Evolutionary conservation across 2,797 vertebrate species (phyloP).

Genomic region (Chelon labrosus): DNA sequence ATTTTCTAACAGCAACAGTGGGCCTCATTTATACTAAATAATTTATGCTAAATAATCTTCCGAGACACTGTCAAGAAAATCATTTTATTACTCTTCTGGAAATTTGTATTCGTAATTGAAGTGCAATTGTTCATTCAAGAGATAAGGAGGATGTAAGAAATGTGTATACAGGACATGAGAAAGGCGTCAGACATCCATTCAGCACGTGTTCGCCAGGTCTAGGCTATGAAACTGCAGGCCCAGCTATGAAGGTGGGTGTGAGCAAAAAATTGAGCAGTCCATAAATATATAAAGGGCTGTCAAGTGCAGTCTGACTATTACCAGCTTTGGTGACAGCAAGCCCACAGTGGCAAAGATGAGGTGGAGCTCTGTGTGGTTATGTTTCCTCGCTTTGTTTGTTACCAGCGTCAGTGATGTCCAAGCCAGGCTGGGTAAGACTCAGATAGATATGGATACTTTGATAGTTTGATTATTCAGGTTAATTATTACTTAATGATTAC

Average conservation of each 20-base stretch:
- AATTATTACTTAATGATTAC: too few species aligned
- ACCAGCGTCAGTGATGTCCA: constrained; percentile 45
- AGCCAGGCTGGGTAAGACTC: constrained; percentile 71
- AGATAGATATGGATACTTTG: neutral
- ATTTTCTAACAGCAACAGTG: neutral
- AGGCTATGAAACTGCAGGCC: constrained; percentile 50
- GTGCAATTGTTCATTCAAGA: constrained; percentile 48
- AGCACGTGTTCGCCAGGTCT: constrained; percentile 58
- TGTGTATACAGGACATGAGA: constrained; percentile 49
- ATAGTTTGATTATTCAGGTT: neutral
- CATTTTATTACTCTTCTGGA: constrained; percentile 13
- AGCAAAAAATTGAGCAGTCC: constrained; percentile 27
- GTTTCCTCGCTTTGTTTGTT: constrained; percentile 62
- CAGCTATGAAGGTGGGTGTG: constrained; percentile 39
- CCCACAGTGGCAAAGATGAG: constrained; percentile 67
- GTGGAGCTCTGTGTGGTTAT: constrained; percentile 66
- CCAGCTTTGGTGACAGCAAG: constrained; percentile 38
- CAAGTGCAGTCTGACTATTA: constrained; percentile 22
- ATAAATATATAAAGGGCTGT: constrained; percentile 80
- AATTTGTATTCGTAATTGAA: neutral
- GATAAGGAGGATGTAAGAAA: constrained; percentile 42
- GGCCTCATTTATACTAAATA: neutral
- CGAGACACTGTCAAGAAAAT: neutral
- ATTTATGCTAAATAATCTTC: neutral
- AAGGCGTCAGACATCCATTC: constrained; percentile 43